A percentile compares a stretch with the other conserved stretches of the same genome.
Conservation (phyloP, 2,113 vertebrate genomes). For the Amphiprion percula region DNA sequence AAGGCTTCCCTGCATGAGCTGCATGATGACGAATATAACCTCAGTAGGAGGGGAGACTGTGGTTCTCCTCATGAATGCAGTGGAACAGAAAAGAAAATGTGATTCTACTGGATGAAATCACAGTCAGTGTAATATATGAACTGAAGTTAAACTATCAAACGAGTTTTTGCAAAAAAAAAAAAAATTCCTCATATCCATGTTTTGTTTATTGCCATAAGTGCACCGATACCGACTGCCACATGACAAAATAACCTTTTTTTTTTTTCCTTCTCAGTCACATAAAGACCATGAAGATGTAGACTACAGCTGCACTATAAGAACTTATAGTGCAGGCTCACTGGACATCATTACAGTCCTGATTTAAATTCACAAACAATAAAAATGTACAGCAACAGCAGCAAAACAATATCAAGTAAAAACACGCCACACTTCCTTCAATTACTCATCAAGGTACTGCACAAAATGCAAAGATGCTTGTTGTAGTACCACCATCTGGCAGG, state of each 20-base stretch:
- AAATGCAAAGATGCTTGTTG: background rate
- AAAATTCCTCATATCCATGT: background rate
- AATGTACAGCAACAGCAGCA: background rate
- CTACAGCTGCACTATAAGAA: background rate
- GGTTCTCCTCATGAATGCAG: background rate
- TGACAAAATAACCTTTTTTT: too few species aligned
- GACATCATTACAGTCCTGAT: background rate
- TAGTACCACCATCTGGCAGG: conserved; percentile 17
- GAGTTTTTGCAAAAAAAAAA: too few species aligned
- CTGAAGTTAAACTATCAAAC: background rate
- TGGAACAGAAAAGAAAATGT: background rate
- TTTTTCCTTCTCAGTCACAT: too few species aligned
- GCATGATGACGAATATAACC: too few species aligned
- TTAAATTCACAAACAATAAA: background rate
- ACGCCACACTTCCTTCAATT: background rate
- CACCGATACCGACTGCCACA: background rate
- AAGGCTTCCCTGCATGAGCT: background rate
- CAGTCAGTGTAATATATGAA: background rate
- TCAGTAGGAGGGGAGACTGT: too few species aligned
- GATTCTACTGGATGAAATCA: background rate
- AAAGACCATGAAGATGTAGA: background rate
- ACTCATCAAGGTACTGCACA: background rate
- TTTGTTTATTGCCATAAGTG: background rate
- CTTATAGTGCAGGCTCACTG: background rate
- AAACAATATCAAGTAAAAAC: conserved; percentile 12